phyloP scores from a whole-genome alignment of 23 tunicate species.

The Aplidium turbinatum region DNA sequence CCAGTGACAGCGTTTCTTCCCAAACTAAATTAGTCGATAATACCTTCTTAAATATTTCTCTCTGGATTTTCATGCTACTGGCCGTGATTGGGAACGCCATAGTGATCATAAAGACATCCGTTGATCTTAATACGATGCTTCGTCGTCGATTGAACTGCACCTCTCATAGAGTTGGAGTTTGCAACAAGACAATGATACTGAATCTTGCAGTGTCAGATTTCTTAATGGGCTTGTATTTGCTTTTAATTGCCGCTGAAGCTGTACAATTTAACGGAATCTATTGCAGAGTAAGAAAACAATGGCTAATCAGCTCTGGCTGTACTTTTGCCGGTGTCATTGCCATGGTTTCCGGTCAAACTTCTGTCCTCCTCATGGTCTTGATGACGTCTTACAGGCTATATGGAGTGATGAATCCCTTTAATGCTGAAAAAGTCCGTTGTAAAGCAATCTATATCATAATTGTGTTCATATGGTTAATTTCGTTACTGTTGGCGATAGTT shows the following conservation, averaged over 20 bases:
- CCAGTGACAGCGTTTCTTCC: slow-evolving; percentile 24
- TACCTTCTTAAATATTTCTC: slow-evolving; percentile 6
- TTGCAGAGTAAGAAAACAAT: slow-evolving; percentile 31
- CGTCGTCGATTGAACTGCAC: slow-evolving; percentile 33
- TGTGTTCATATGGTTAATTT: slow-evolving; percentile 41
- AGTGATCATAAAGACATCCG: slow-evolving; percentile 27
- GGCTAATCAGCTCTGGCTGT: slow-evolving; percentile 50
- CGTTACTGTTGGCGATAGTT: slow-evolving; percentile 24
- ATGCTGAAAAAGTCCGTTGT: slow-evolving; percentile 37
- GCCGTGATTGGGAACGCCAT: slow-evolving; percentile 53
- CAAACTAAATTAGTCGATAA: slow-evolving; percentile 24
- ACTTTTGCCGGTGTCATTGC: slow-evolving; percentile 51
- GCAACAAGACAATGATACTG: slow-evolving; percentile 67
- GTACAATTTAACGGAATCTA: slow-evolving; percentile 37
- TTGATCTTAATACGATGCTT: slow-evolving; percentile 27
- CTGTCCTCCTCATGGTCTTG: slow-evolving; percentile 62
- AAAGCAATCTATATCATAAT: slow-evolving; percentile 23
- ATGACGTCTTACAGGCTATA: slow-evolving; percentile 73
- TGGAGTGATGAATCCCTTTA: slow-evolving; percentile 55
- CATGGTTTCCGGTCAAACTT: slow-evolving; percentile 58
- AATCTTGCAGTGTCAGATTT: slow-evolving; percentile 62
- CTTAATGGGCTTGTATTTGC: slow-evolving; percentile 67
- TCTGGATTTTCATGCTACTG: slow-evolving; percentile 54
- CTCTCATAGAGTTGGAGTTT: slow-evolving; percentile 38
- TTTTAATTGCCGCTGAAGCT: slow-evolving; percentile 35